Conservation (phyloP, 1,140 invertebrate genomes). For the Vollenhovia emeryi region DNA sequence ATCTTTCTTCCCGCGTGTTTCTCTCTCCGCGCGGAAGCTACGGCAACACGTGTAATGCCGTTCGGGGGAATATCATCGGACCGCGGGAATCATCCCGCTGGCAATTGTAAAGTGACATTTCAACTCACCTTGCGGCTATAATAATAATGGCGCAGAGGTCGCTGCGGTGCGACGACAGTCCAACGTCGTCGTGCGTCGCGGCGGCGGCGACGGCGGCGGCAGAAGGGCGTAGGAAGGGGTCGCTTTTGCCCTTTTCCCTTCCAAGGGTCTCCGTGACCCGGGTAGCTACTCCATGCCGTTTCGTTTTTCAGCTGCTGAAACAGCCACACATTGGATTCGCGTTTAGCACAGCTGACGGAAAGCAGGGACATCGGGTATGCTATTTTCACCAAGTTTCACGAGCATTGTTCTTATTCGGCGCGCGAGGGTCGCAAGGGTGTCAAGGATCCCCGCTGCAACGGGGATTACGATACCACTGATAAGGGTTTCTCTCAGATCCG, state of each 20-base stretch:
- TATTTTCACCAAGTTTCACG: constrained; percentile 34
- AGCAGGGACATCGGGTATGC: constrained; percentile 63
- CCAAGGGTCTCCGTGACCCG: constrained; percentile 73
- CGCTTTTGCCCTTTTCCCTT: constrained; percentile 80
- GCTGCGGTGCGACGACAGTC: constrained; percentile 70
- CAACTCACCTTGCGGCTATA: constrained; percentile 84
- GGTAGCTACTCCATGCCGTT: constrained; percentile 83
- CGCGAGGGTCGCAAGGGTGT: neutral
- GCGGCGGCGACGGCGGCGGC: constrained; percentile 48
- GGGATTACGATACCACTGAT: constrained; percentile 7
- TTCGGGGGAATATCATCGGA: neutral
- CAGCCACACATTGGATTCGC: constrained; percentile 77
- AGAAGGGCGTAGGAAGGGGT: constrained; percentile 68
- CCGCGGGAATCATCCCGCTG: neutral
- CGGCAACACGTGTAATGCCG: neutral
- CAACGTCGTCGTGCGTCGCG: constrained; percentile 64
- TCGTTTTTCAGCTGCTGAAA: constrained; percentile 81
- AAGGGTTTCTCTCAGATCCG: neutral
- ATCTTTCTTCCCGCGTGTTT: neutral
- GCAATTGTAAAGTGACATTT: constrained; percentile 9
- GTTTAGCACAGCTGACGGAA: constrained; percentile 74
- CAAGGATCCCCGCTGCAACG: neutral
- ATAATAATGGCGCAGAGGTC: constrained; percentile 76
- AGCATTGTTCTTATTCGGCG: constrained; percentile 19
- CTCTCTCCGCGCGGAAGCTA: neutral